phyloP scores from a whole-genome alignment of 2,888 invertebrate species.

The Pandemis cinnamomeana region DNA sequence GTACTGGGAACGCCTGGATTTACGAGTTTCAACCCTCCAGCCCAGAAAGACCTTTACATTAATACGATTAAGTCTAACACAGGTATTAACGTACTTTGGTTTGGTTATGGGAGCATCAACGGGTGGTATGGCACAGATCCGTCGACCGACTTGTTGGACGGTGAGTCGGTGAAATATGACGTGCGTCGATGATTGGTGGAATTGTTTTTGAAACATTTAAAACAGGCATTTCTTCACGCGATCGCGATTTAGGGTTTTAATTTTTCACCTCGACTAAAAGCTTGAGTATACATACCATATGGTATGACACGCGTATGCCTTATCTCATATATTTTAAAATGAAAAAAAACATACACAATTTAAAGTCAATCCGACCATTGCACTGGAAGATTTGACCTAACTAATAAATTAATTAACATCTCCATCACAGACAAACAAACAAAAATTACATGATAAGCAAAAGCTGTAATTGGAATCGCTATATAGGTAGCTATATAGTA shows the following conservation, averaged over 20 bases:
- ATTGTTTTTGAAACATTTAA: conserved; percentile 28
- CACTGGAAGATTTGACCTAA: no score
- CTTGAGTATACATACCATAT: neutral
- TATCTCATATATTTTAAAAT: no score
- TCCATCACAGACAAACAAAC: no score
- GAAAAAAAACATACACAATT: no score
- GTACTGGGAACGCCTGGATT: conserved; percentile 62
- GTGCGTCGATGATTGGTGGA: conserved; percentile 36
- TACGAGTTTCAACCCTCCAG: conserved; percentile 55
- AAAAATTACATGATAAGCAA: no score
- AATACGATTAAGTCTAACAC: neutral
- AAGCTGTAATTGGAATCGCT: no score
- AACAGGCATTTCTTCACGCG: conserved; percentile 37
- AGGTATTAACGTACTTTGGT: neutral
- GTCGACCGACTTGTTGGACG: conserved; percentile 67
- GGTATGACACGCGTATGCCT: no score
- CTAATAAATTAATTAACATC: no score
- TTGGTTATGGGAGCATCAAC: conserved; percentile 41
- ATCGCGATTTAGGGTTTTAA: conserved; percentile 2
- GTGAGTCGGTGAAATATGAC: conserved; percentile 44
- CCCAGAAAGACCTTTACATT: neutral
- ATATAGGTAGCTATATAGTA: no score
- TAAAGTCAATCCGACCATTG: no score
- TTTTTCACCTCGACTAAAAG: neutral
- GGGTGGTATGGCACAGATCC: conserved; percentile 75